Percentiles rank a stretch among this genome's conserved stretches.
Conservation (phyloP, 2,797 vertebrate species). For the Betta splendens region DNA sequence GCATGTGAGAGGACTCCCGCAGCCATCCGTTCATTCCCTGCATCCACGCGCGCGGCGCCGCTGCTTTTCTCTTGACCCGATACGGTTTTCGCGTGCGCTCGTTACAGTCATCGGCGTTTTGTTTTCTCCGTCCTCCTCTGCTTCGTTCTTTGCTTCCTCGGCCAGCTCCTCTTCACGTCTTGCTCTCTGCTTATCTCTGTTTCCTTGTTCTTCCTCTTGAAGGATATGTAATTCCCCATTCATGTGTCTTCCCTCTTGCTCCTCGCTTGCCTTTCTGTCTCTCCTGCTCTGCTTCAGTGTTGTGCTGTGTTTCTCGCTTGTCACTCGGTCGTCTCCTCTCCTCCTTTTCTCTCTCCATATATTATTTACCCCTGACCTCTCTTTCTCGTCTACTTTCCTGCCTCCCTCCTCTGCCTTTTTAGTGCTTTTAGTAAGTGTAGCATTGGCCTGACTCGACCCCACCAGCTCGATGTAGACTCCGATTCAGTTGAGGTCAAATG, state of each 20-base stretch:
- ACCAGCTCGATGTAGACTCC: slow-evolving; percentile 26
- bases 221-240: slow-evolving; percentile 28
- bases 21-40: slow-evolving; percentile 43
- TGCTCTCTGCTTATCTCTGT: slow-evolving; percentile 26
- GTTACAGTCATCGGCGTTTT: slow-evolving; percentile 47
- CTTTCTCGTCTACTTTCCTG: slow-evolving; percentile 10
- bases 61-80: slow-evolving; percentile 48
- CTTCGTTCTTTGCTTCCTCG: slow-evolving; percentile 43
- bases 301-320: slow-evolving; percentile 3
- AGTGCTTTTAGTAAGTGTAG: slow-evolving; percentile 19
- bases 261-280: slow-evolving; percentile 17
- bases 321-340: slow-evolving; percentile 3
- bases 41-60: slow-evolving; percentile 27
- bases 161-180: slow-evolving; percentile 20
- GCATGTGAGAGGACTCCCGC: slow-evolving; percentile 33
- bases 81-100: slow-evolving; percentile 50
- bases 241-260: slow-evolving; percentile 17
- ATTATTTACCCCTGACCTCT: slow-evolving; percentile 17
- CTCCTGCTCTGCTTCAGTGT: slow-evolving; percentile 16
- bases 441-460: slow-evolving; percentile 10
- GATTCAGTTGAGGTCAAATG: slow-evolving; percentile 46
- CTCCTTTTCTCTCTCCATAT: not conserved
- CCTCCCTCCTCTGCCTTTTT: slow-evolving; percentile 12
- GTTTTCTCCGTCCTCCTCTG: slow-evolving; percentile 32
- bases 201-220: slow-evolving; percentile 7